A percentile compares a stretch with the other conserved stretches of the same genome.
phyloP scores from a whole-genome alignment of 2,888 invertebrate species.

The Sicus ferrugineus region DNA sequence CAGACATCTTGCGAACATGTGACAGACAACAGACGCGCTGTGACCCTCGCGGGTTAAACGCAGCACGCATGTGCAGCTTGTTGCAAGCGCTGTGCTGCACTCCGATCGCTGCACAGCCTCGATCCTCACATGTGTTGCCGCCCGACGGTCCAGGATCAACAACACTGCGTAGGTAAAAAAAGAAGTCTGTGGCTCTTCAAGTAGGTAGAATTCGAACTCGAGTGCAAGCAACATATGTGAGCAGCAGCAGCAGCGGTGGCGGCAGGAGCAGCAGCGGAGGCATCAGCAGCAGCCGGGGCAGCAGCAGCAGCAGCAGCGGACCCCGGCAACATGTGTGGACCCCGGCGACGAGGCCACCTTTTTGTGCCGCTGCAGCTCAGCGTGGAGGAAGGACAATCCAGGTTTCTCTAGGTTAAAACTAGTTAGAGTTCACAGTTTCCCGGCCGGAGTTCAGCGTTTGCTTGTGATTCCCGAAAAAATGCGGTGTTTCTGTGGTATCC shows the following conservation, averaged over 20 bases:
- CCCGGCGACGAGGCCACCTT: too few relatives aligned
- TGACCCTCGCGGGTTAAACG: background rate
- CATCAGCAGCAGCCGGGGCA: background rate
- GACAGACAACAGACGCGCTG: constrained; percentile 49
- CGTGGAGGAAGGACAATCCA: background rate
- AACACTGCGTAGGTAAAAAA: constrained; percentile 32
- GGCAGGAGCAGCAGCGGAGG: background rate
- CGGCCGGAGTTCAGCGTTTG: background rate
- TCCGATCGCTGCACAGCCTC: background rate
- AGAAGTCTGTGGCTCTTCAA: constrained; percentile 35
- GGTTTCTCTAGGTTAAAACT: background rate
- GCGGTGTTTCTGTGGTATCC: background rate
- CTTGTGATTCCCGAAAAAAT: constrained; percentile 42
- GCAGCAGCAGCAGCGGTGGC: background rate
- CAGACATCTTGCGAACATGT: constrained; percentile 60
- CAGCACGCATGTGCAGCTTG: constrained; percentile 10
- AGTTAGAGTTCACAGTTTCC: background rate
- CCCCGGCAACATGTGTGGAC: constrained; percentile 14
- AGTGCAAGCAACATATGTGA: background rate
- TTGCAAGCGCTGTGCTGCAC: constrained; percentile 29
- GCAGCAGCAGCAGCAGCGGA: constrained; percentile 36
- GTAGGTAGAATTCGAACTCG: constrained; percentile 39
- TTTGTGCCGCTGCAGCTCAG: background rate
- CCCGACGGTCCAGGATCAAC: background rate
- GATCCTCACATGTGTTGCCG: background rate